Percentiles rank a stretch among this genome's conserved stretches.
These are phyloP conservation scores for Upupa epops DNA, from an alignment of 2,113 vertebrate species.

Conservation along the genomic window DNA sequence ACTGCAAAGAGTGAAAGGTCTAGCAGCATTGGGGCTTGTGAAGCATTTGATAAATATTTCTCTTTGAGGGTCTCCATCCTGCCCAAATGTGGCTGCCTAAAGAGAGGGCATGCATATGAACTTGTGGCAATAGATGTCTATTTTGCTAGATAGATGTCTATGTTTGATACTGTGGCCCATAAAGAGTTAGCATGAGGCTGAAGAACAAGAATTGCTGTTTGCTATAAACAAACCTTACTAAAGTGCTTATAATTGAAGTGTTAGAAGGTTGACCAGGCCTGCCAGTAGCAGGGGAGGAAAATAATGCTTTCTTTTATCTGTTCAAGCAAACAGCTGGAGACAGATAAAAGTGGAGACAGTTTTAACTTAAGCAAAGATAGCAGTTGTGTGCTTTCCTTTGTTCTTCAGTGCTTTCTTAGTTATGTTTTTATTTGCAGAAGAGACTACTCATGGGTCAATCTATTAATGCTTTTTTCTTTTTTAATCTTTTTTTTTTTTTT, in stretches of 20 bases:
- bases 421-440: not conserved
- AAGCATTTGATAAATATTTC: conserved; percentile 27
- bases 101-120: not conserved
- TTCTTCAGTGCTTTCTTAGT: not conserved
- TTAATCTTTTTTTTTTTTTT: not conserved
- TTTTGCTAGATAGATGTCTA: not conserved
- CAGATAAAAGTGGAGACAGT: conserved; percentile 57
- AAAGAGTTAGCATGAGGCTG: conserved; percentile 27
- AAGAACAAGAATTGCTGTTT: conserved; percentile 40
- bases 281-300: conserved; percentile 13
- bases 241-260: conserved; percentile 46
- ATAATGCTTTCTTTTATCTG: conserved; percentile 64
- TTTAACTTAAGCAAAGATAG: conserved; percentile 46
- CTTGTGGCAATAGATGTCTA: not conserved
- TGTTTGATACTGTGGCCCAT: not conserved
- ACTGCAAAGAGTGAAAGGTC: not conserved
- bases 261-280: conserved; percentile 23
- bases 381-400: conserved; percentile 26
- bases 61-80: not conserved
- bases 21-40: not conserved
- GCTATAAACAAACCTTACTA: conserved; percentile 53
- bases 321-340: conserved; percentile 55
- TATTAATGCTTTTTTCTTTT: not conserved
- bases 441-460: not conserved
- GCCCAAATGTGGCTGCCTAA: not conserved